A percentile compares a stretch with the other conserved stretches of the same genome.
These are phyloP conservation scores for Tauraco hartlaubi DNA, from an alignment of 2,797 vertebrate genomes.

Conservation along the genomic window DNA sequence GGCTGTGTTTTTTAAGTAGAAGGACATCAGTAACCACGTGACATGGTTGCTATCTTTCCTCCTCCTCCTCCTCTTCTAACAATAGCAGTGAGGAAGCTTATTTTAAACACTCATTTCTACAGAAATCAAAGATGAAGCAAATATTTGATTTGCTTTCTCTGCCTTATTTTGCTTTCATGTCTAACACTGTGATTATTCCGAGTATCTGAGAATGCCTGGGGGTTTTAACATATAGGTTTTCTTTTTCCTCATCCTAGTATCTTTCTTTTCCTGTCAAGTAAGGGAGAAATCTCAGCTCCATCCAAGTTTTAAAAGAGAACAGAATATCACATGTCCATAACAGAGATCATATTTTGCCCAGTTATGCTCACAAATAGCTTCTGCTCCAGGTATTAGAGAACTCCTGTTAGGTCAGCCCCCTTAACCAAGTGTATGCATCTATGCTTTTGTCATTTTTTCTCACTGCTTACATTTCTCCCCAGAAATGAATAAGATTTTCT, in stretches of 20 bases:
- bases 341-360: neutral
- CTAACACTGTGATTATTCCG: neutral
- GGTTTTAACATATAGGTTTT: neutral
- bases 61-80: neutral
- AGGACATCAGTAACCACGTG: neutral
- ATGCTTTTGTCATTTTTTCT: neutral
- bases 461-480: neutral
- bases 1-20: neutral
- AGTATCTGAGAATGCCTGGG: neutral
- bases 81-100: neutral
- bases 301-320: neutral
- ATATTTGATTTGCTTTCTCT: neutral
- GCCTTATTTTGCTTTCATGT: neutral
- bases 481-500: neutral
- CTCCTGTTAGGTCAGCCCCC: neutral
- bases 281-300: neutral
- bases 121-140: neutral
- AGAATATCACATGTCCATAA: neutral
- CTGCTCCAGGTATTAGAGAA: neutral
- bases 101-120: neutral
- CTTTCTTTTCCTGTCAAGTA: neutral
- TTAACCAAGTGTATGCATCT: neutral
- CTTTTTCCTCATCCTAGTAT: neutral
- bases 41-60: neutral
- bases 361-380: neutral